A percentile compares a stretch with the other conserved stretches of the same genome.
Conservation (phyloP, 1,140 invertebrate genomes). For the Trigoniulus corallinus region DNA sequence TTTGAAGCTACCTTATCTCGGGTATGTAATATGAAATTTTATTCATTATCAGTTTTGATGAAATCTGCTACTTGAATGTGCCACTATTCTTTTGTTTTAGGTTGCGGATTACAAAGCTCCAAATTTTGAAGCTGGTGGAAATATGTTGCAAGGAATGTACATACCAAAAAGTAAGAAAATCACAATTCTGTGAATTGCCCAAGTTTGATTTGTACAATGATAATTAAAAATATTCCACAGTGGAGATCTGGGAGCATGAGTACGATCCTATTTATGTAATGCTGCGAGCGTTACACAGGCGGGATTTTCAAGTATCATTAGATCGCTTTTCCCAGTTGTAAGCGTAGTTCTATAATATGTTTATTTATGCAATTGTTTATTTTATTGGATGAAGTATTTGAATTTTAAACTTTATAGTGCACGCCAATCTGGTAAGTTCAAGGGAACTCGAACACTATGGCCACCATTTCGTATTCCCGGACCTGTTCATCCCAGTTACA, state of each 20-base stretch:
- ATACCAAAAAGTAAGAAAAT: conserved; percentile 46
- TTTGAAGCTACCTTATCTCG: conserved; percentile 70
- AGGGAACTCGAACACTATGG: conserved; percentile 51
- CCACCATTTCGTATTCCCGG: conserved; percentile 60
- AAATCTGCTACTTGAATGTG: too few species aligned
- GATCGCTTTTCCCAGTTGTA: conserved; percentile 65
- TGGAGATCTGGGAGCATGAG: conserved; percentile 72
- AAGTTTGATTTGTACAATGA: not conserved
- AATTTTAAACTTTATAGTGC: conserved; percentile 14
- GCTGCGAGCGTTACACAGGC: conserved; percentile 70
- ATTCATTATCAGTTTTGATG: not conserved
- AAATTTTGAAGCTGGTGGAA: conserved; percentile 53
- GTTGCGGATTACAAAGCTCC: conserved; percentile 60
- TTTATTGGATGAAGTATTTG: not conserved
- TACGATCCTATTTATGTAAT: conserved; percentile 90
- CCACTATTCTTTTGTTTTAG: conserved; percentile 20
- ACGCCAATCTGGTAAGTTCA: conserved; percentile 36
- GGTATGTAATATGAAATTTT: conserved; percentile 22
- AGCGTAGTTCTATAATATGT: conserved; percentile 19
- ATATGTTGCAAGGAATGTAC: conserved; percentile 87
- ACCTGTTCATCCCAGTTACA: conserved; percentile 43
- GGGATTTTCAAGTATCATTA: conserved; percentile 86
- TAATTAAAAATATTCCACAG: conserved; percentile 10
- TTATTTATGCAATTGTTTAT: conserved; percentile 1
- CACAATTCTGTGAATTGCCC: not conserved